Evolutionary conservation across 1,140 invertebrate genomes (phyloP).

Genomic region (Danaus plexippus): DNA sequence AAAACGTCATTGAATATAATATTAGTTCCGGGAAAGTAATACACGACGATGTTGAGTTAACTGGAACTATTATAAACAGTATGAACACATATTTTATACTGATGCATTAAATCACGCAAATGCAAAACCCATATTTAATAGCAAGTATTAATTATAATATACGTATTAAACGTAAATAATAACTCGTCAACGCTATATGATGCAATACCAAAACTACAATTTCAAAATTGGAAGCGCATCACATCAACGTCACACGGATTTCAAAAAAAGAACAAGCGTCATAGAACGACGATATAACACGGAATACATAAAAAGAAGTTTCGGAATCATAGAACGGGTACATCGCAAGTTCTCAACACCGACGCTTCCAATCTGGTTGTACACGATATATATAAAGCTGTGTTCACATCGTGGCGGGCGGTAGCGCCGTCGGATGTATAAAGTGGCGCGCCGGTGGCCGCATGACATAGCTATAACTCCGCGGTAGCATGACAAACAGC

Average conservation of each 20-base stretch:
- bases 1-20: too few relatives aligned
- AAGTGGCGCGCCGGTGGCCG: constrained; percentile 66
- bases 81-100: too few relatives aligned
- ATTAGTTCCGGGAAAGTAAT: too few relatives aligned
- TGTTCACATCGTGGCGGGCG: constrained; percentile 52
- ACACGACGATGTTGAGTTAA: too few relatives aligned
- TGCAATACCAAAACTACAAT: too few relatives aligned
- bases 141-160: too few relatives aligned
- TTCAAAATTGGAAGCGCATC: too few relatives aligned
- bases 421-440: constrained; percentile 60
- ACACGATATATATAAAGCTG: constrained; percentile 28
- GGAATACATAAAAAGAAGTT: constrained; percentile 4
- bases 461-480: constrained; percentile 65
- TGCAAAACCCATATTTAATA: too few relatives aligned
- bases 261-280: constrained; percentile 16
- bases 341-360: constrained; percentile 17
- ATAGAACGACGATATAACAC: constrained; percentile 11
- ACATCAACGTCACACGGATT: neutral
- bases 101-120: too few relatives aligned
- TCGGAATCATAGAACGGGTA: constrained; percentile 9
- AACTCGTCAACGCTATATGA: too few relatives aligned
- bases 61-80: too few relatives aligned
- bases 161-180: too few relatives aligned
- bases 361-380: constrained; percentile 25
- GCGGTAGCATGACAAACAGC: constrained; percentile 63